Evolutionary conservation across 2,888 invertebrate genomes (phyloP), one percentile per base, ranked within the genome.

Genomic region (Microdon myrmicae): DNA sequence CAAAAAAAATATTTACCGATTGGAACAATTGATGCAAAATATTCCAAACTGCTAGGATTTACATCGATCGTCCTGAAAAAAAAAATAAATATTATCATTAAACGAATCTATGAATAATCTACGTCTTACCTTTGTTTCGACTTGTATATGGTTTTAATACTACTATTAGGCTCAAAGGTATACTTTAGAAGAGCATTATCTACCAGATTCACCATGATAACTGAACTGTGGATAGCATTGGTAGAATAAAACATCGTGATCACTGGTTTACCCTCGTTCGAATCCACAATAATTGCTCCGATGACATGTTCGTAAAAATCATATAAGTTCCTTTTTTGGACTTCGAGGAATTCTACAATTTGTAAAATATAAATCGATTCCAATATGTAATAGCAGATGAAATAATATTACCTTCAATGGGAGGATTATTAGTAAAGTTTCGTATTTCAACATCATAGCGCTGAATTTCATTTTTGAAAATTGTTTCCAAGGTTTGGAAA

Each of bases 211-310:
- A 83, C 58, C 1, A 84, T 77, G 44, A 83, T 81, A 1, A 83
- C 83, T 1, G 82, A 79, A 35, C 83, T 82, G 61, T 85, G 85
- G 7, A 80, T 68, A 2, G 83, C 81, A 56, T 79, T 78, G 38
- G 75, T 74, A 0, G 83, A 83, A 70, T 81, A 84, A 61, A 81
- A 72, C 1, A 81, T 60, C 6, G 59, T 64, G 4, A 78, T 29
- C 70, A 55, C 77, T 70, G 22, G 75, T 45, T 35, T 23, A 13
- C 61, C 67, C 3, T 49, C 69, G 8, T 38, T 23, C 2, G 37
- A 14, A 14, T 56, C 45, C 23, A 78, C 60, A 28, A 72, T 69
- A 26, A 79, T 61, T 5, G 73, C 68, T 3, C 77, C 79, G 38
- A 79, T 71, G 9, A 73, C 72, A 29, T 75, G 70, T 49, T 79